phyloP scores from a whole-genome alignment of 2,113 vertebrate genomes.

The Helogale parvula region DNA sequence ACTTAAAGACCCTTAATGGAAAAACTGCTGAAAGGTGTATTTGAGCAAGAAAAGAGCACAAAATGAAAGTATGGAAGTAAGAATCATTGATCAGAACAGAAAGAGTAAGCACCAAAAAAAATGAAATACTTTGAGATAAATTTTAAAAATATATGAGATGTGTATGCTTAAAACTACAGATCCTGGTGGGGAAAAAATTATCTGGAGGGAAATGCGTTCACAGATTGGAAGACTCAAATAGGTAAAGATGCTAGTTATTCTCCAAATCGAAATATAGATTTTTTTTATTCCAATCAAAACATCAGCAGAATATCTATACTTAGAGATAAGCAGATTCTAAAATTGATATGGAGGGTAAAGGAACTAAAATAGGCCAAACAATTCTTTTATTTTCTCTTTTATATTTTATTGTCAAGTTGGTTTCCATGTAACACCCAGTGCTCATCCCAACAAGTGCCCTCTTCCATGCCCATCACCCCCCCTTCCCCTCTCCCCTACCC shows the following conservation, averaged over 20 bases:
- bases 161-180: background rate
- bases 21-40: background rate
- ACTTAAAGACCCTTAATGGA: background rate
- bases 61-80: background rate
- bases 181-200: background rate
- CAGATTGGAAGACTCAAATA: background rate
- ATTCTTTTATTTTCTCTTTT: background rate
- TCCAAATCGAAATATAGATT: background rate
- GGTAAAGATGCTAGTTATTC: background rate
- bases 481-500: too few relatives aligned
- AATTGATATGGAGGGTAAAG: background rate
- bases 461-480: too few relatives aligned
- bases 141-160: background rate
- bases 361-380: background rate
- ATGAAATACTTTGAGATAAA: background rate
- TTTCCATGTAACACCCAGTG: too few relatives aligned
- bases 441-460: too few relatives aligned
- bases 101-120: background rate
- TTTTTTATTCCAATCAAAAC: background rate
- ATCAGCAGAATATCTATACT: background rate
- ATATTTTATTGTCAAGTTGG: too few relatives aligned
- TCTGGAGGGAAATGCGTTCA: background rate
- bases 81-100: background rate
- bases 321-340: background rate
- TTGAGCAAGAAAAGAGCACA: background rate